These are phyloP conservation scores for Bombylius discolor DNA, from an alignment of 2,888 invertebrate species.

Conservation along the genomic window DNA sequence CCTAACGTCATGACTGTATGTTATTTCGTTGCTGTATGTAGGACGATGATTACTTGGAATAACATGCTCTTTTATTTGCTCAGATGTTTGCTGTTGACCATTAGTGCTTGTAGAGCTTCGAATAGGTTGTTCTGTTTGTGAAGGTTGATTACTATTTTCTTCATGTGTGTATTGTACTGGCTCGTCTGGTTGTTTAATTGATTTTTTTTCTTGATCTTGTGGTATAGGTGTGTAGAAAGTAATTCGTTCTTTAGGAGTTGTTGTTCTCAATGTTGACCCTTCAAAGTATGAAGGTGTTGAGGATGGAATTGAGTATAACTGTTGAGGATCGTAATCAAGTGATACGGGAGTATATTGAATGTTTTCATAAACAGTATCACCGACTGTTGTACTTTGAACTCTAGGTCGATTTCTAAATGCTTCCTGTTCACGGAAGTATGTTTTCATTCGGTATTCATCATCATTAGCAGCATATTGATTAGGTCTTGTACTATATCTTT, in stretches of 20 bases:
- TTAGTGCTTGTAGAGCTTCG: not conserved
- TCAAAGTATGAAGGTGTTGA: constrained; percentile 15
- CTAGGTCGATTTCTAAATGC: constrained; percentile 32
- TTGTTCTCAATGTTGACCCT: constrained; percentile 18
- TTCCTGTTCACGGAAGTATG: constrained; percentile 34
- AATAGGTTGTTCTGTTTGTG: not conserved
- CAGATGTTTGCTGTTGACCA: not conserved
- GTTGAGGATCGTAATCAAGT: constrained; percentile 23
- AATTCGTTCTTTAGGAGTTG: constrained; percentile 23
- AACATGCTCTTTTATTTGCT: constrained; percentile 3
- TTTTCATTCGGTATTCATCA: constrained; percentile 34
- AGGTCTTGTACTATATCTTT: constrained; percentile 14
- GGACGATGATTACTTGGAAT: constrained; percentile 26
- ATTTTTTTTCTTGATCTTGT: not conserved
- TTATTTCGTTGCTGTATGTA: constrained; percentile 9
- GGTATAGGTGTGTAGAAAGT: constrained; percentile 20
- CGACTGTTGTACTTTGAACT: constrained; percentile 13
- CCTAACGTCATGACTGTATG: constrained; percentile 27
- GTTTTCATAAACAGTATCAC: constrained; percentile 24
- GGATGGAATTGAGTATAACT: constrained; percentile 15
- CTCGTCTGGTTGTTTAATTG: not conserved
- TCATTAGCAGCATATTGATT: constrained; percentile 13
- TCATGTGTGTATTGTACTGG: not conserved
- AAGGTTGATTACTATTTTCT: not conserved
- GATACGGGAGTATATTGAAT: constrained; percentile 29